phyloP scores from a whole-genome alignment of 2,113 vertebrate species.

The Pomatostomus ruficeps region DNA sequence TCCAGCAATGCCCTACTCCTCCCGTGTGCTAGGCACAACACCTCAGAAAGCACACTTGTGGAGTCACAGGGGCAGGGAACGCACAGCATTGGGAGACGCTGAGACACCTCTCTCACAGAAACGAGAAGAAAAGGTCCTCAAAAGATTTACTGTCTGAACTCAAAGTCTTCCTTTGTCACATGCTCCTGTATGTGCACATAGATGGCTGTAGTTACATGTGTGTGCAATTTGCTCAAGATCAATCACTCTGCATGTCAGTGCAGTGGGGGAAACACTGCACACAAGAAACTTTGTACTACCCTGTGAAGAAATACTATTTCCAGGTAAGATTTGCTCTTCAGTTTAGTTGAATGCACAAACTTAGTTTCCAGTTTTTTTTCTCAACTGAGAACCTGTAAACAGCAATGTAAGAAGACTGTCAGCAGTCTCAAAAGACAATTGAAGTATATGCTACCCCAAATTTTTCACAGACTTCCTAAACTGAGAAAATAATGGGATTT shows the following conservation, averaged over 20 bases:
- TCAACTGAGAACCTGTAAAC: not conserved
- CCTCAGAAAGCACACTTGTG: not conserved
- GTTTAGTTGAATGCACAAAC: not conserved
- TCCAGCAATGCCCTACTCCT: not conserved
- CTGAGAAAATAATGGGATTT: not conserved
- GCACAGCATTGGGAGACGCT: rapidly evolving
- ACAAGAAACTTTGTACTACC: not conserved
- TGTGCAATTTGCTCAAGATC: not conserved
- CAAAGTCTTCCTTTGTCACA: not conserved
- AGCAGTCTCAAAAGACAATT: not conserved
- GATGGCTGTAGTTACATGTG: not conserved
- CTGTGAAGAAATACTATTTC: not conserved
- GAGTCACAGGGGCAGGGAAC: not conserved
- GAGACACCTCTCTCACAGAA: not conserved
- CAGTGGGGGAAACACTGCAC: not conserved
- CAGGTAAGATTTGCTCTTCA: not conserved
- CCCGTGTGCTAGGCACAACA: rapidly evolving
- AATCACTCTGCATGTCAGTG: not conserved
- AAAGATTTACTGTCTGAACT: not conserved
- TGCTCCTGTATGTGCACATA: not conserved
- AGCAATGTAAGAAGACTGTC: not conserved
- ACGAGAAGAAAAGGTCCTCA: not conserved
- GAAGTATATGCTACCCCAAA: not conserved
- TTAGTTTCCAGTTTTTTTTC: not conserved
- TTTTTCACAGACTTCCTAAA: not conserved